phyloP scores from a whole-genome alignment of 2,888 invertebrate species.

The Taphrorychus bicolor region DNA sequence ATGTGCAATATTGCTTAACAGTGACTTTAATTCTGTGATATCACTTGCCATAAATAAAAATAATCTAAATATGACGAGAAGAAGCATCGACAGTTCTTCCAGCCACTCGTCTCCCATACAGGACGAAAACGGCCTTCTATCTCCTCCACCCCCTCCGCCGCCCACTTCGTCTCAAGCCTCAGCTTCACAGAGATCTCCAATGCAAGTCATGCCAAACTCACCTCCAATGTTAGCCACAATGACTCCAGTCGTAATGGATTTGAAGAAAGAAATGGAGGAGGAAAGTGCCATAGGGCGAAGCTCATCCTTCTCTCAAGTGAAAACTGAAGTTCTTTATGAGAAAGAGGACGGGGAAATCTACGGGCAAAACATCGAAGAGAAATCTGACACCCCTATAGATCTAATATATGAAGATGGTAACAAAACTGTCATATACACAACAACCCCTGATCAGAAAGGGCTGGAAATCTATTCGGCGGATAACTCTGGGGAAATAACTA shows the following conservation, averaged over 20 bases:
- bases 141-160: slow-evolving; percentile 62
- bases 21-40: slow-evolving; percentile 58
- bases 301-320: slow-evolving; percentile 65
- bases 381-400: slow-evolving; percentile 79
- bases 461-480: slow-evolving; percentile 80
- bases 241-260: slow-evolving; percentile 85
- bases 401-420: slow-evolving; percentile 85
- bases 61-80: slow-evolving; percentile 53
- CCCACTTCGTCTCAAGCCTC: slow-evolving; percentile 64
- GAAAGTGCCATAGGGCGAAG: slow-evolving; percentile 66
- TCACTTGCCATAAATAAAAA: slow-evolving; percentile 47
- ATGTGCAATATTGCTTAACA: slow-evolving; percentile 55
- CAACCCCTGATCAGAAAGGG: slow-evolving; percentile 79
- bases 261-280: slow-evolving; percentile 71
- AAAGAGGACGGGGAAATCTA: slow-evolving; percentile 60
- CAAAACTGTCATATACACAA: slow-evolving; percentile 84
- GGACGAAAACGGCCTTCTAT: slow-evolving; percentile 57
- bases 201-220: slow-evolving; percentile 67
- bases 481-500: slow-evolving; percentile 58
- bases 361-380: slow-evolving; percentile 61
- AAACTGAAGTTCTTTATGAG: slow-evolving; percentile 62
- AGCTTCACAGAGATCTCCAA: slow-evolving; percentile 60
- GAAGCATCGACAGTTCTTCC: slow-evolving; percentile 55
- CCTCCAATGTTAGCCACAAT: slow-evolving; percentile 84
- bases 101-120: slow-evolving; percentile 51